Evolutionary conservation across 1,140 invertebrate species (phyloP).

Genomic region (Cecropterus lyciades): DNA sequence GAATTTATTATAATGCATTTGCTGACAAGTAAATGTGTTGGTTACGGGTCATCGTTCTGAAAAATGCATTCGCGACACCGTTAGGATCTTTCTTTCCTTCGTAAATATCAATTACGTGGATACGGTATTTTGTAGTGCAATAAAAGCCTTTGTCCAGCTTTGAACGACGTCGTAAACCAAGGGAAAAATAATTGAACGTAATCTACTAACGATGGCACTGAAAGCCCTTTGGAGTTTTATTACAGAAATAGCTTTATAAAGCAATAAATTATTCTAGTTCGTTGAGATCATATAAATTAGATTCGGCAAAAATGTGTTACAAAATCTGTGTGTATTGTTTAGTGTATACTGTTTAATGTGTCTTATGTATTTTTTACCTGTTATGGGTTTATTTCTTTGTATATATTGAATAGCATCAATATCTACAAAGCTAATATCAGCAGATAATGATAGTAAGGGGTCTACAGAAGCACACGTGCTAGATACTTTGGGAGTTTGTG

Average conservation of each 20-base stretch:
- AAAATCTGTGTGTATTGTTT: too few species aligned
- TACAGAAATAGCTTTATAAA: neutral
- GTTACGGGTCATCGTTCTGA: constrained; percentile 1
- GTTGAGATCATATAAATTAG: too few species aligned
- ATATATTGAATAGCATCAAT: too few species aligned
- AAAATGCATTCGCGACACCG: constrained; percentile 7
- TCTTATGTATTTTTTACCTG: too few species aligned
- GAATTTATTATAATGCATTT: constrained; percentile 10
- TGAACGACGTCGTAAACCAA: constrained; percentile 9
- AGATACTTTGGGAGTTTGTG: too few species aligned
- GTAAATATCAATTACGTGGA: constrained; percentile 22
- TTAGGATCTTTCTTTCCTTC: constrained; percentile 13
- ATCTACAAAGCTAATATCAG: too few species aligned
- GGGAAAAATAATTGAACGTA: constrained; percentile 19
- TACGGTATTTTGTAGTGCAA: constrained; percentile 12
- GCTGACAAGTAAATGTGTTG: neutral
- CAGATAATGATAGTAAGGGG: too few species aligned
- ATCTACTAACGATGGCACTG: neutral
- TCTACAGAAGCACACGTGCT: too few species aligned
- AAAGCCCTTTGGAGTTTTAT: constrained; percentile 1
- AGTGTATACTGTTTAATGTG: too few species aligned
- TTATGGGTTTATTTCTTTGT: too few species aligned
- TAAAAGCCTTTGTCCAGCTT: constrained; percentile 15
- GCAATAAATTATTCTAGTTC: too few species aligned
- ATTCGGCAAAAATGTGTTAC: too few species aligned